Base-by-base conservation (phyloP, 2,888 invertebrate genomes). In the Auanema freiburgensis region DNA sequence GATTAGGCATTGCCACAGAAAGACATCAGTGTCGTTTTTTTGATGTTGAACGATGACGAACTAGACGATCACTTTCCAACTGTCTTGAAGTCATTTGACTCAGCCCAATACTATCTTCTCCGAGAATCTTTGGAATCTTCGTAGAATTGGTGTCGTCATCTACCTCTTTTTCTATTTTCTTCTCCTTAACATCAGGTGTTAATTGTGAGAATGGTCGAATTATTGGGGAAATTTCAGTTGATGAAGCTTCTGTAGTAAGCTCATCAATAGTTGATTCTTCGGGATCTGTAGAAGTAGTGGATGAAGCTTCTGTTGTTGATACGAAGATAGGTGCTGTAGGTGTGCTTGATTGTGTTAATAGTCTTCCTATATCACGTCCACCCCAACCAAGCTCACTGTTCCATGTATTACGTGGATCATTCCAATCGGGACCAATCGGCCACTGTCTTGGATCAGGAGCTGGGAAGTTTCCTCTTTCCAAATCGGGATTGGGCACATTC, bases 391-490 rank as follows among this genome's bases (percentile, higher is more conserved):
- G 53, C 24, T 62, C 57, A 8, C 62, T 57, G 8, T 46, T 42
- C 62, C 62, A 62, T 40, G 21, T 68, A 57, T 72, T 73, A 57
- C 67, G 60, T 16, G 64, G 64, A 52, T 73, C 73, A 49, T 73
- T 73, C 70, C 70, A 73, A 42, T 73, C 73, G 6, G 73, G 70
- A 11, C 72, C 72, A 1, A 60, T 58, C 14, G 72, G 72, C 72
- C 72, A 72, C 24, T 49, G 68, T 12, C 62, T 55, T 1, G 72
- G 72, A 46, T 72, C 60, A n/a, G 72, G 72, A 53, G 68, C 42
- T 1, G 67, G 67, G 23, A 60, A 72, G 50, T 70, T 70, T 2
- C 70, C 70, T 18, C 57, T 59, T 33, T 72, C 72, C 21, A 60
- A 43, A 54, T 72, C 70, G 0, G 70, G 70, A 21, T 72, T 65